Percentiles rank a stretch among this genome's conserved stretches.
Evolutionary conservation across 2,888 invertebrate species (phyloP).

Genomic region (Pycnomerus fuliginosus): DNA sequence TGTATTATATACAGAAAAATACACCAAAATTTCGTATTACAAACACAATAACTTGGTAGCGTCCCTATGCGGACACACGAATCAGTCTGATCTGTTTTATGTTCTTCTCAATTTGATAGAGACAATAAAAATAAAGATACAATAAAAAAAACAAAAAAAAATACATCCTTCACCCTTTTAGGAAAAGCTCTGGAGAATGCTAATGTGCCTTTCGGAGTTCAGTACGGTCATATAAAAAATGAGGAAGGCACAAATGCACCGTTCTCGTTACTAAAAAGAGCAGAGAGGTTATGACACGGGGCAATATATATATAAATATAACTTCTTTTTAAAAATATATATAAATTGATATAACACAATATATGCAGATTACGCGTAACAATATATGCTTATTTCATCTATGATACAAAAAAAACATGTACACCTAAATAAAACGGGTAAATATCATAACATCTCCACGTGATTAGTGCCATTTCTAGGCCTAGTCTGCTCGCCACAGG

Average conservation of each 20-base stretch:
- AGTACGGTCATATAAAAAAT: slow-evolving; percentile 48
- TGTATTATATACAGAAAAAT: slow-evolving; percentile 36
- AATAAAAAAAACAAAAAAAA: slow-evolving; percentile 13
- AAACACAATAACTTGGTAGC: slow-evolving; percentile 37
- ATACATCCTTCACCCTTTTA: slow-evolving; percentile 34
- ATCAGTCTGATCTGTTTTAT: slow-evolving; percentile 37
- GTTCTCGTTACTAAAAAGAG: slow-evolving; percentile 44
- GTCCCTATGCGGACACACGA: slow-evolving; percentile 27
- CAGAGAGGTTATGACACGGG: slow-evolving; percentile 50
- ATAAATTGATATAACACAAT: slow-evolving; percentile 15
- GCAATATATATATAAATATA: slow-evolving; percentile 35
- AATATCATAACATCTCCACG: slow-evolving; percentile 51
- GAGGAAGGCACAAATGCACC: slow-evolving; percentile 51
- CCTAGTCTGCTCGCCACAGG: slow-evolving; percentile 43
- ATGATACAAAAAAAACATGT: slow-evolving; percentile 33
- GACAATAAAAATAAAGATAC: slow-evolving; percentile 29
- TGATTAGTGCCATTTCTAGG: slow-evolving; percentile 49
- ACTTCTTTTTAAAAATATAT: slow-evolving; percentile 37
- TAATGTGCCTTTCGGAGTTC: slow-evolving; percentile 35
- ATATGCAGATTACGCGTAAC: slow-evolving; percentile 6
- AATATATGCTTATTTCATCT: slow-evolving; percentile 23
- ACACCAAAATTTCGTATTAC: slow-evolving; percentile 39
- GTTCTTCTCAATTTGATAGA: slow-evolving; percentile 22
- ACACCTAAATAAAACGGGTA: slow-evolving; percentile 31
- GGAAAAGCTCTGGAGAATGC: slow-evolving; percentile 30